Evolutionary conservation across 1,140 invertebrate species (phyloP).

Genomic region (Lepidurus arcticus): DNA sequence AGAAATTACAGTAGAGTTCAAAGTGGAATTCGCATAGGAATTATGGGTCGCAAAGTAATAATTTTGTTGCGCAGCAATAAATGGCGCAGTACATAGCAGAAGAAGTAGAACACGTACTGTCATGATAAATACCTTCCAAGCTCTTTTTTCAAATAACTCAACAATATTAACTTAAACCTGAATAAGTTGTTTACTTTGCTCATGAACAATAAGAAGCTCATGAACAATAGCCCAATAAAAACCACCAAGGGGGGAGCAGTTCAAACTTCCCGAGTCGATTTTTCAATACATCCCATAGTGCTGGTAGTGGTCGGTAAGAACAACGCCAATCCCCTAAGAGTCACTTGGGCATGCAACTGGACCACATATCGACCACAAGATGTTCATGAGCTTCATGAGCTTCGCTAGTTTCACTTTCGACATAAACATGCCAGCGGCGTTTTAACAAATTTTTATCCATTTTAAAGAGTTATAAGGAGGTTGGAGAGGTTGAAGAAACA

Average conservation of each 20-base stretch:
- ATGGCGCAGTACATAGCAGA: background rate
- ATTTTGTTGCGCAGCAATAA: background rate
- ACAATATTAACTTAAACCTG: no score
- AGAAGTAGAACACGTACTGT: background rate
- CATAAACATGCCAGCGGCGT: no score
- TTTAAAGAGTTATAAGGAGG: no score
- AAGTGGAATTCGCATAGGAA: background rate
- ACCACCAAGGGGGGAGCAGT: no score
- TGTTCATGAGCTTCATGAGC: no score
- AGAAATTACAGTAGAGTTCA: background rate
- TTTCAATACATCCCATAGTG: background rate
- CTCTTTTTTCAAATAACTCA: background rate
- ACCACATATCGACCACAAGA: background rate
- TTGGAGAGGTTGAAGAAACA: no score
- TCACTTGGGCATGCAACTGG: background rate
- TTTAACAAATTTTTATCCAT: no score
- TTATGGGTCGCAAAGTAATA: background rate
- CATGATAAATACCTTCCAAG: background rate
- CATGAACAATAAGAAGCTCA: no score
- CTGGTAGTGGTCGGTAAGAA: background rate
- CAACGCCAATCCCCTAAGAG: background rate
- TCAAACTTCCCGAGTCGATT: background rate
- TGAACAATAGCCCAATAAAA: no score
- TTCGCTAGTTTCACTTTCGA: no score
- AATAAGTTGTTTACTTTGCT: no score